phyloP scores from a whole-genome alignment of 2,113 vertebrate species.

The Lamprotornis superbus region DNA sequence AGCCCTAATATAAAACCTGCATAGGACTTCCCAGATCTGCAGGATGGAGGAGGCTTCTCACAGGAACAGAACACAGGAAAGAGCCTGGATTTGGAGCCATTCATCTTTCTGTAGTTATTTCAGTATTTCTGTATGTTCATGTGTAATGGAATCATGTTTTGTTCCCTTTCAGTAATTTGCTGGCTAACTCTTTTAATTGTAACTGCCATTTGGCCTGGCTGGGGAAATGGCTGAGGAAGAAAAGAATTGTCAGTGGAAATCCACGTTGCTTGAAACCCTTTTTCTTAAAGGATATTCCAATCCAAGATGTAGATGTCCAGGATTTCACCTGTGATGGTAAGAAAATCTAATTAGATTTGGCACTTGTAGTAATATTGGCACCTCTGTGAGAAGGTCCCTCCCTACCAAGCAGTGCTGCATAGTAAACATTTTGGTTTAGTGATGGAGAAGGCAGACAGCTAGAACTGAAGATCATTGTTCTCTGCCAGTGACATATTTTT shows the following conservation, averaged over 20 bases:
- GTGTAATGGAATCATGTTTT: neutral
- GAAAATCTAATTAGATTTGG: neutral
- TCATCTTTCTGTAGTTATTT: neutral
- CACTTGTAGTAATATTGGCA: neutral
- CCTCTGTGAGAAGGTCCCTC: neutral
- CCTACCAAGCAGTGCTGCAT: neutral
- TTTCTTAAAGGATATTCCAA: constrained; percentile 98
- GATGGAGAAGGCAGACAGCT: neutral
- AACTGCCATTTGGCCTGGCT: constrained; percentile 98
- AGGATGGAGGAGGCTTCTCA: neutral
- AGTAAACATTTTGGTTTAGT: neutral
- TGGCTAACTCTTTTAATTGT: constrained; percentile 96
- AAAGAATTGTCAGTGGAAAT: constrained; percentile 94
- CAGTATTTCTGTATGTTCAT: neutral
- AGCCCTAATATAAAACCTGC: neutral
- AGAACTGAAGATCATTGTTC: neutral
- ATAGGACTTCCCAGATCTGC: neutral
- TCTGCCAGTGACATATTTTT: neutral
- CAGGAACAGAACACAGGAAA: neutral
- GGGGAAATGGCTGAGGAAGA: constrained; percentile 94
- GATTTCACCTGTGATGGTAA: constrained; percentile 97
- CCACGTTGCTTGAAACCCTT: constrained; percentile 94
- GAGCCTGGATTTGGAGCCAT: neutral
- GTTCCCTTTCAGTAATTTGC: constrained; percentile 84
- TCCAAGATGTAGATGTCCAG: constrained; percentile 94